phyloP scores from a whole-genome alignment of 2,888 invertebrate species.

The Synanthedon vespiformis region DNA sequence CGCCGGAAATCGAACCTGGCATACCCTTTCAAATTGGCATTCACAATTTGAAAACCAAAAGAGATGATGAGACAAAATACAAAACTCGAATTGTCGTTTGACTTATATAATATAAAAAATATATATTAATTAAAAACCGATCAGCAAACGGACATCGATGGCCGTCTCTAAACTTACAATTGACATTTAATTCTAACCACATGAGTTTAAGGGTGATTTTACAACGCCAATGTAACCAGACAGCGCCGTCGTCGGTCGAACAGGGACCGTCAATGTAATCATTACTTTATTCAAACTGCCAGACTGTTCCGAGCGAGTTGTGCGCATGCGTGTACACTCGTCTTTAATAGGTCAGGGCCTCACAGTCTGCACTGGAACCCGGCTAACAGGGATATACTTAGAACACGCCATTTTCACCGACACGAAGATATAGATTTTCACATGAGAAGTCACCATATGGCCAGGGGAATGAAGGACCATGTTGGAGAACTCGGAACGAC shows the following conservation, averaged over 20 bases:
- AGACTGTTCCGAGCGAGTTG: conserved; percentile 39
- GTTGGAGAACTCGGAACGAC: not conserved
- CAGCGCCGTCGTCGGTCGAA: not conserved
- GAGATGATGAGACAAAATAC: too few species aligned
- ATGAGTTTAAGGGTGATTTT: conserved; percentile 13
- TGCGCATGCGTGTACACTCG: conserved; percentile 53
- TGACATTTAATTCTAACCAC: too few species aligned
- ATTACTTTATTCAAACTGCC: conserved; percentile 52
- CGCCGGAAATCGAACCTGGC: too few species aligned
- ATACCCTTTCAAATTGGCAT: too few species aligned
- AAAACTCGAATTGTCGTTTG: too few species aligned
- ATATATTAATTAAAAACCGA: too few species aligned
- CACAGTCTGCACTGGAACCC: conserved; percentile 52
- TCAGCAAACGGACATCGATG: too few species aligned
- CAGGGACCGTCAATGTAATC: conserved; percentile 49
- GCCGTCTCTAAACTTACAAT: too few species aligned
- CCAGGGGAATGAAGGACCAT: too few species aligned
- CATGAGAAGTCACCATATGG: not conserved
- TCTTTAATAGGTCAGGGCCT: conserved; percentile 59
- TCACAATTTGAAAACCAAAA: too few species aligned
- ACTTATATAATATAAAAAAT: too few species aligned
- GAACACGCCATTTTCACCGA: conserved; percentile 34
- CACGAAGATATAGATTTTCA: conserved; percentile 11
- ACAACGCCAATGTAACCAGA: conserved; percentile 14
- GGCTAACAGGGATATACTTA: conserved; percentile 43